Evolutionary conservation across 2,113 vertebrate genomes (phyloP).

Genomic region (Bothrops jararaca): DNA sequence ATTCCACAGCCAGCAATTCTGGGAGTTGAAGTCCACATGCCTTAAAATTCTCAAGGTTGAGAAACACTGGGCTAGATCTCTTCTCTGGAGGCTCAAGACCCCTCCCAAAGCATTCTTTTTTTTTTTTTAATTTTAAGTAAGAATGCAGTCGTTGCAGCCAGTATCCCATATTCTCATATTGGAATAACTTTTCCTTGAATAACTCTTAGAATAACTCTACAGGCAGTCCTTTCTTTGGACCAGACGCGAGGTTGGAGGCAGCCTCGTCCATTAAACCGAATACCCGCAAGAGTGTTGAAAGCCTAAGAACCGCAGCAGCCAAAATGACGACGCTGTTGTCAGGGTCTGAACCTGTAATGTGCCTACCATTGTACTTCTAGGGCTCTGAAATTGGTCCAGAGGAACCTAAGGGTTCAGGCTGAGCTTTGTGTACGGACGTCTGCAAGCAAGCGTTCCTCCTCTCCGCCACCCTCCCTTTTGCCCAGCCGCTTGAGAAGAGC

Average conservation of each 20-base stretch:
- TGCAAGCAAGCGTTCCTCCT: neutral
- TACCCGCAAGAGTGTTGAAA: neutral
- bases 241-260: neutral
- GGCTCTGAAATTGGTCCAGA: neutral
- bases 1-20: too few species aligned
- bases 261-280: neutral
- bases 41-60: too few species aligned
- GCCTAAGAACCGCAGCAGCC: neutral
- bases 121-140: neutral
- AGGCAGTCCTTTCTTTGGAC: neutral
- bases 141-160: neutral
- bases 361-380: neutral
- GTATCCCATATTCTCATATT: neutral
- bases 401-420: neutral
- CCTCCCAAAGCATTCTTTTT: neutral
- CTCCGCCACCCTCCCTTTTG: too few species aligned
- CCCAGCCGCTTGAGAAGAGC: neutral
- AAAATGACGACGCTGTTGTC: neutral
- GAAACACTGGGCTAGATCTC: neutral
- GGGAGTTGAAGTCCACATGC: too few species aligned
- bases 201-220: neutral
- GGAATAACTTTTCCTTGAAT: neutral
- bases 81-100: neutral
- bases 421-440: neutral
- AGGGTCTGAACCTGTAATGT: neutral